Conservation (phyloP, 2,797 vertebrate species). For the Chromis chromis region DNA sequence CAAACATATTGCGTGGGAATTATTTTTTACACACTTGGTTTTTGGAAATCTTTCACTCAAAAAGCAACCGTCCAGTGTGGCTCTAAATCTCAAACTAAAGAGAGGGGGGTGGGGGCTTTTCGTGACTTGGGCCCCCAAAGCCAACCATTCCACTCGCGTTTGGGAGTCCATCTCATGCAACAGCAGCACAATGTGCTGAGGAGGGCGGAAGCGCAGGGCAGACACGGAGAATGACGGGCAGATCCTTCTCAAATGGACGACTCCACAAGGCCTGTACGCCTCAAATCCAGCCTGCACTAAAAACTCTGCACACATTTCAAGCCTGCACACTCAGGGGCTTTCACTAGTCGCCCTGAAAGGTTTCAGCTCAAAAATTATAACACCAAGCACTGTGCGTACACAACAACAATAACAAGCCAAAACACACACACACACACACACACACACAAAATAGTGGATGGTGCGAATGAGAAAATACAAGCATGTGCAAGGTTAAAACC, state of each 20-base stretch:
- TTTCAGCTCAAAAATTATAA: constrained; percentile 11
- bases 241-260: constrained; percentile 85
- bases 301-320: constrained; percentile 40
- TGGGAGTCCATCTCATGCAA: constrained; percentile 81
- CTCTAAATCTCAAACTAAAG: constrained; percentile 27
- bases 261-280: constrained; percentile 73
- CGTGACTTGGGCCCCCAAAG: constrained; percentile 67
- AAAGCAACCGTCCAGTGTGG: constrained; percentile 17
- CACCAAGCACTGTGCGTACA: constrained; percentile 5
- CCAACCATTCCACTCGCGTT: constrained; percentile 68
- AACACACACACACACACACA: background rate
- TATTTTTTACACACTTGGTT: background rate
- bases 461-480: constrained; percentile 7
- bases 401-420: background rate
- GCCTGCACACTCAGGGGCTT: constrained; percentile 25
- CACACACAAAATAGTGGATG: background rate
- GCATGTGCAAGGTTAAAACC: constrained; percentile 28
- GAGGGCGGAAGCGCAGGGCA: constrained; percentile 80
- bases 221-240: constrained; percentile 76
- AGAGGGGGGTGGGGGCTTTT: constrained; percentile 35
- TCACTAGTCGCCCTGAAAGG: constrained; percentile 17
- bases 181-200: constrained; percentile 73
- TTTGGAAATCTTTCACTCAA: background rate
- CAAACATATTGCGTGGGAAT: constrained; percentile 13
- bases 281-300: constrained; percentile 50